Conservation (phyloP, 2,113 vertebrate genomes). For the Argyrosomus japonicus region DNA sequence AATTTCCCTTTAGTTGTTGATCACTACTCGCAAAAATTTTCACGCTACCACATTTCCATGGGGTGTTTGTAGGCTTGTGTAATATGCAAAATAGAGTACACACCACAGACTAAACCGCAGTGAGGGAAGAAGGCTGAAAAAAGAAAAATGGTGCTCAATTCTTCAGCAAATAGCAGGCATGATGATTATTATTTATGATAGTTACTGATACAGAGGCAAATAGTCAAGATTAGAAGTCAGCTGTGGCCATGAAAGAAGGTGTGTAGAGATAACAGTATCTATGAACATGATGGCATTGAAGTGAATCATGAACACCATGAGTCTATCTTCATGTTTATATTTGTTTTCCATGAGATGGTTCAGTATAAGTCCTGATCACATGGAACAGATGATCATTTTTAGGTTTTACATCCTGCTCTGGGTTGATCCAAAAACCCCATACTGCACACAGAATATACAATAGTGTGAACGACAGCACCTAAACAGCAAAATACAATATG, state of each 20-base stretch:
- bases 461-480: neutral
- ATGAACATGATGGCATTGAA: neutral
- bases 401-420: conserved; percentile 13
- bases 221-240: conserved; percentile 2
- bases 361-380: neutral
- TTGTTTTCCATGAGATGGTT: neutral
- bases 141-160: too few relatives aligned
- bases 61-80: neutral
- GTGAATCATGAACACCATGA: conserved; percentile 3
- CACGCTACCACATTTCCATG: neutral
- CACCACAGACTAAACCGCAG: neutral
- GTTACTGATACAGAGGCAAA: conserved; percentile 2
- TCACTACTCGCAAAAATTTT: neutral
- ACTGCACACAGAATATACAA: conserved; percentile 7
- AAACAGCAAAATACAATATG: neutral
- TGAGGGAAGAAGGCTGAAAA: neutral
- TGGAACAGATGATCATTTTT: neutral
- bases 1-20: neutral
- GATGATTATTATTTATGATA: neutral
- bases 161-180: neutral
- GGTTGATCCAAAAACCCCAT: neutral
- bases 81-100: neutral
- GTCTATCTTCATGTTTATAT: neutral
- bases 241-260: neutral
- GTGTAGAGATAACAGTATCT: neutral